Evolutionary conservation across 2,888 invertebrate genomes (phyloP), one percentile per base, ranked within the genome.

Genomic region (Ophonus ardosiacus): DNA sequence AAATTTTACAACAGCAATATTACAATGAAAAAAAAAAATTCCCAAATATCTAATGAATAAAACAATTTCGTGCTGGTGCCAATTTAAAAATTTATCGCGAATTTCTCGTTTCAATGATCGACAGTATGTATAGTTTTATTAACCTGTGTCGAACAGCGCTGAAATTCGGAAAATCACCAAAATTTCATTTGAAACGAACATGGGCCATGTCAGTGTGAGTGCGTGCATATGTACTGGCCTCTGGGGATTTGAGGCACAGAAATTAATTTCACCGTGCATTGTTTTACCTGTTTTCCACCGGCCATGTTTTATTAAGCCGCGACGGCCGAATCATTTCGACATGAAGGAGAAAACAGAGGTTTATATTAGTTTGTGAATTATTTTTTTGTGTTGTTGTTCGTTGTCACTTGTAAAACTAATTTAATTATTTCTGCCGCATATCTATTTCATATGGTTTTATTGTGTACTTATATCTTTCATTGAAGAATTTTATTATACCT

Each of bases 331-430:
- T 74, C 43, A 74, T 74, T 40, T 43, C 17, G 18, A 43, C 13
- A 43, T 74, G 71, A 74, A 74, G 17, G 71, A 74, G 43, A 68
- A 63, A 68, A 68, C 38, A 31, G n/a, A 31, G 38, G 71, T 10
- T 43, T 74, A 51, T 74, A 43, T 74, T 43, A 43, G 71, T 68
- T 68, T 68, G 68, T 18, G 40, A 43, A 71, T 74, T 74, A 74
- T 38, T 74, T 74, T 68, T 74, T 74, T 74, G 43, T 74, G 13
- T 43, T 74, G 71, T 74, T 40, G 31, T 31, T 21, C 3, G 21
- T 31, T 31, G 31, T 31, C 31, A 31, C 31, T 3, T 31, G 18
- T 68, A 24, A 38, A 31, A 38, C 15, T 15, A 68, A 38, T 13
- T 7, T 68, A 68, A 68, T 68, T 68, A 38, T n/a, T 68, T 68